Evolutionary conservation across 2,113 vertebrate species (phyloP).

Genomic region (Leiothrix lutea): DNA sequence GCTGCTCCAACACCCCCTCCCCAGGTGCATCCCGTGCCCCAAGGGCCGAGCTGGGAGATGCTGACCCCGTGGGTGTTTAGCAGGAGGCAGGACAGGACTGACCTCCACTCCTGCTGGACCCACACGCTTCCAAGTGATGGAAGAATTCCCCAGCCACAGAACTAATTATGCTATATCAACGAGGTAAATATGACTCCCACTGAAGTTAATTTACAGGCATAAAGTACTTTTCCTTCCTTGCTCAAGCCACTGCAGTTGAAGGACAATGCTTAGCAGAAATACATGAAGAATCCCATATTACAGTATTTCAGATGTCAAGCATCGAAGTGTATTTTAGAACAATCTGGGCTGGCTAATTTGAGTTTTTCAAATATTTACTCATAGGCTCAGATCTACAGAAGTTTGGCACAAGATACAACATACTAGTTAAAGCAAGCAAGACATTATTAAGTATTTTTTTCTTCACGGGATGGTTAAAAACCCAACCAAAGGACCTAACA

Average conservation of each 20-base stretch:
- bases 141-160: neutral
- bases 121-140: rapidly evolving
- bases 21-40: rapidly evolving
- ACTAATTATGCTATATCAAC: neutral
- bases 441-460: neutral
- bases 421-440: neutral
- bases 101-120: neutral
- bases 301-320: neutral
- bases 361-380: neutral
- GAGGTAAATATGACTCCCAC: neutral
- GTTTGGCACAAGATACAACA: neutral
- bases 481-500: neutral
- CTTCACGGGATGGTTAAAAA: neutral
- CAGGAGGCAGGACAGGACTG: neutral
- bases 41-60: neutral
- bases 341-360: neutral
- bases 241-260: neutral
- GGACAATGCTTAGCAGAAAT: neutral
- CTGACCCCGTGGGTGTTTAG: neutral
- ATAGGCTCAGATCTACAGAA: neutral
- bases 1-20: neutral
- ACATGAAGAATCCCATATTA: neutral
- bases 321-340: rapidly evolving
- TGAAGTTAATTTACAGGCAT: neutral
- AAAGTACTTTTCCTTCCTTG: neutral